These are phyloP conservation scores for Eufriesea mexicana DNA, from an alignment of 1,140 invertebrate genomes.

Conservation along the genomic window DNA sequence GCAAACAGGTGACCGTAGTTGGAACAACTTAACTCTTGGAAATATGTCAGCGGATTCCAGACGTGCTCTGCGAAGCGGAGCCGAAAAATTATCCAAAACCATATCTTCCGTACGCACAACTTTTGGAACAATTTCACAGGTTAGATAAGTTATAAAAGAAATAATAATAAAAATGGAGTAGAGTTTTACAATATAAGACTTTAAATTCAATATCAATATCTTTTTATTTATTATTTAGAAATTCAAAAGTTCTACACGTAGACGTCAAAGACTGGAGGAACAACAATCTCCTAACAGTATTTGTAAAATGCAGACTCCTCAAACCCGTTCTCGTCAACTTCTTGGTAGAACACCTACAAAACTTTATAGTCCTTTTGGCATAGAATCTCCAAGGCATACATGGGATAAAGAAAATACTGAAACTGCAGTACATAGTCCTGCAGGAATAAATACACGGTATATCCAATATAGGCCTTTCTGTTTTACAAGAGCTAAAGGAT, in stretches of 20 bases:
- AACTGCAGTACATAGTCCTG: constrained; percentile 37
- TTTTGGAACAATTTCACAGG: constrained; percentile 85
- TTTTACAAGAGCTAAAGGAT: constrained; percentile 72
- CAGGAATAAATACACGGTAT: constrained; percentile 43
- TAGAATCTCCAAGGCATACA: constrained; percentile 83
- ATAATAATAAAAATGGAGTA: not conserved
- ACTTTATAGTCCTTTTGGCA: constrained; percentile 86
- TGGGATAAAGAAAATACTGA: constrained; percentile 76
- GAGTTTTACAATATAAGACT: not conserved
- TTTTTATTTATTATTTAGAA: constrained; percentile 73
- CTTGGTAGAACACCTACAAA: constrained; percentile 86
- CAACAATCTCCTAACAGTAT: constrained; percentile 81
- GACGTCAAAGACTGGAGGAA: constrained; percentile 84
- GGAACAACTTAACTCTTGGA: constrained; percentile 77
- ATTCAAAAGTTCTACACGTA: constrained; percentile 84
- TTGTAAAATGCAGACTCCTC: constrained; percentile 79
- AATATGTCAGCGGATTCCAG: constrained; percentile 80
- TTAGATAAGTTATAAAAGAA: constrained; percentile 60
- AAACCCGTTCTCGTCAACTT: constrained; percentile 81
- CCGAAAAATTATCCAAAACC: constrained; percentile 84
- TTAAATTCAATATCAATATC: not conserved
- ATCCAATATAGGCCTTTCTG: constrained; percentile 69
- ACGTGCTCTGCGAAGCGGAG: constrained; percentile 81
- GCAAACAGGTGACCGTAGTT: constrained; percentile 66
- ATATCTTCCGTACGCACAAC: constrained; percentile 84